These are phyloP conservation scores for Epirrhoe tristata DNA, from an alignment of 2,888 invertebrate species.

Conservation along the genomic window DNA sequence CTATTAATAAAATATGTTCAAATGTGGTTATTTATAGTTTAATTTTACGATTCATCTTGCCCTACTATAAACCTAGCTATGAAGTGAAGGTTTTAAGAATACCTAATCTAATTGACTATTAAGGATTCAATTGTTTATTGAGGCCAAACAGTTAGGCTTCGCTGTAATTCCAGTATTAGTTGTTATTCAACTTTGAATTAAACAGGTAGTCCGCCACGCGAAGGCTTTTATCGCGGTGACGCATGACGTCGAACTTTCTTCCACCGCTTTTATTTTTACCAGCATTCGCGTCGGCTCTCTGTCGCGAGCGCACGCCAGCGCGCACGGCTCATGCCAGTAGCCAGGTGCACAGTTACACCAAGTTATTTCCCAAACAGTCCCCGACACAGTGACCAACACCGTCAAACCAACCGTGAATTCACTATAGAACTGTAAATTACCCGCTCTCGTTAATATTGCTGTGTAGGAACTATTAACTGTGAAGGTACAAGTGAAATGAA, in stretches of 20 bases:
- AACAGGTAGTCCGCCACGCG: constrained; percentile 64
- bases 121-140: constrained; percentile 38
- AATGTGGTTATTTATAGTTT: constrained; percentile 68
- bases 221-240: constrained; percentile 71
- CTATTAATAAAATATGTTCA: constrained; percentile 84
- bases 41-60: constrained; percentile 34
- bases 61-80: not conserved
- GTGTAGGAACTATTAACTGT: constrained; percentile 50
- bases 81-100: not conserved
- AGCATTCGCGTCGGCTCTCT: constrained; percentile 69
- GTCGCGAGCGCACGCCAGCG: constrained; percentile 68
- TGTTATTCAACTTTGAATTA: constrained; percentile 67
- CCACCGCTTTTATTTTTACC: constrained; percentile 67
- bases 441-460: constrained; percentile 44
- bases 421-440: constrained; percentile 58
- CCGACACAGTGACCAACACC: constrained; percentile 46
- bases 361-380: constrained; percentile 16
- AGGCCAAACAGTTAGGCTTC: constrained; percentile 57
- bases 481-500: constrained; percentile 48
- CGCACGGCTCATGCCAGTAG: constrained; percentile 7
- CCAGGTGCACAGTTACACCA: constrained; percentile 6
- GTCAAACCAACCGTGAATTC: constrained; percentile 69
- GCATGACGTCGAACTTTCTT: constrained; percentile 75
- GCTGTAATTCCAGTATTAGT: constrained; percentile 63
- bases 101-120: not conserved